A percentile compares a stretch with the other conserved stretches of the same genome.
These are phyloP conservation scores for Porites lobata DNA, from an alignment of 92 coral and sea anemone genomes.

Conservation along the genomic window DNA sequence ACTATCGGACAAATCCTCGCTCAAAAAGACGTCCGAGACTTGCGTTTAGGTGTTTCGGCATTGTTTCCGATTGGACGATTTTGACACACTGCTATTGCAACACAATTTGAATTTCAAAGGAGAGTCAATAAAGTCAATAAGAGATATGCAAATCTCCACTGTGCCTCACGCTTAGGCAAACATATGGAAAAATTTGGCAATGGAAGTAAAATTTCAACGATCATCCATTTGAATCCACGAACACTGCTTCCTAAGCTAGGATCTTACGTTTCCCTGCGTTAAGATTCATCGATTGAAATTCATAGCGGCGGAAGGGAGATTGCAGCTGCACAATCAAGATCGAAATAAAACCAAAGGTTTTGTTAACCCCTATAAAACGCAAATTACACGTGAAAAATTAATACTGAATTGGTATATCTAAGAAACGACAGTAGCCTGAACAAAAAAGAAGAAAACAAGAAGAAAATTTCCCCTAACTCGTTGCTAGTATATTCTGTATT, in stretches of 20 bases:
- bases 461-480: background rate
- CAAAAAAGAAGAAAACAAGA: background rate
- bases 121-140: conserved; percentile 72
- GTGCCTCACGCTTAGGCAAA: conserved; percentile 29
- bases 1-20: conserved; percentile 21
- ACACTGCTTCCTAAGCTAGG: background rate
- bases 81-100: conserved; percentile 48
- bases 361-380: conserved; percentile 21
- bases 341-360: conserved; percentile 7
- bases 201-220: background rate
- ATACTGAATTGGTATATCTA: conserved; percentile 21
- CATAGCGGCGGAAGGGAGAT: background rate
- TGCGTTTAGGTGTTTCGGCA: conserved; percentile 11
- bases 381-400: conserved; percentile 10
- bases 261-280: background rate
- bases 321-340: conserved; percentile 31
- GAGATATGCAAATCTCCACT: conserved; percentile 65
- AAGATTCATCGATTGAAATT: conserved; percentile 10
- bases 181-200: background rate
- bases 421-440: conserved; percentile 5
- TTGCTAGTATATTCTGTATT: too few species aligned
- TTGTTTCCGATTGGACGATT: conserved; percentile 60
- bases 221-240: background rate
- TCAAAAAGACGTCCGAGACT: conserved; percentile 38
- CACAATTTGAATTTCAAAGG: conserved; percentile 75